Percentiles rank a stretch among this genome's conserved stretches.
Evolutionary conservation across 2,113 vertebrate genomes (phyloP).

Genomic region (Macroglossus sobrinus): DNA sequence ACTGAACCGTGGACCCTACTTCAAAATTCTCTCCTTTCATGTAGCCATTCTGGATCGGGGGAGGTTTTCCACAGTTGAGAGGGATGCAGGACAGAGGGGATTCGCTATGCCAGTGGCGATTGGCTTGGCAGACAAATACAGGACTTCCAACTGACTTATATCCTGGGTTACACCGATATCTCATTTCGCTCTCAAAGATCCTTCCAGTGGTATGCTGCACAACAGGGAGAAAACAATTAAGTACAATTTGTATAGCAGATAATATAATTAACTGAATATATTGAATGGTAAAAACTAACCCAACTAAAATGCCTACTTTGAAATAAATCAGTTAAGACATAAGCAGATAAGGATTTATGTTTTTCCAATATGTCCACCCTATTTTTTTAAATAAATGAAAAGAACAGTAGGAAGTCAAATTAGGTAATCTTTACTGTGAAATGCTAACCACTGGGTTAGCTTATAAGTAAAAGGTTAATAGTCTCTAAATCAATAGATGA

Average conservation of each 20-base stretch:
- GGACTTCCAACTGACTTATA: constrained; percentile 87
- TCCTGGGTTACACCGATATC: constrained; percentile 89
- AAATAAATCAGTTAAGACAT: background rate
- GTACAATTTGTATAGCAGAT: background rate
- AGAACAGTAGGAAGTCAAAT: background rate
- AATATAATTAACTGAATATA: background rate
- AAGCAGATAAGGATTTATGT: background rate
- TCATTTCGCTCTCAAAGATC: constrained; percentile 89
- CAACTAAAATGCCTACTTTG: background rate
- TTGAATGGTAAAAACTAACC: background rate
- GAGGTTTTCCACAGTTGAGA: constrained; percentile 92
- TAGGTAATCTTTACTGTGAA: background rate
- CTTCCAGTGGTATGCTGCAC: constrained; percentile 83
- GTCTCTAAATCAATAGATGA: background rate
- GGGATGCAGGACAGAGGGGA: constrained; percentile 87
- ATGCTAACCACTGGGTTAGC: background rate
- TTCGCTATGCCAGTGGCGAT: constrained; percentile 93
- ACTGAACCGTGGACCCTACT: constrained; percentile 91
- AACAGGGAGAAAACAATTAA: constrained; percentile 47
- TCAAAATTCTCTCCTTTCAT: constrained; percentile 88
- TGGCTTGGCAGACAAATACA: constrained; percentile 91
- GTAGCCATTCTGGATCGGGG: constrained; percentile 86
- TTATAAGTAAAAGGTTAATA: background rate
- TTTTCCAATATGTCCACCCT: background rate
- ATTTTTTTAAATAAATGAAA: background rate